Evolutionary conservation across 2,888 invertebrate genomes (phyloP), one percentile per base, ranked within the genome.

Genomic region (Drosophila aldrichi): DNA sequence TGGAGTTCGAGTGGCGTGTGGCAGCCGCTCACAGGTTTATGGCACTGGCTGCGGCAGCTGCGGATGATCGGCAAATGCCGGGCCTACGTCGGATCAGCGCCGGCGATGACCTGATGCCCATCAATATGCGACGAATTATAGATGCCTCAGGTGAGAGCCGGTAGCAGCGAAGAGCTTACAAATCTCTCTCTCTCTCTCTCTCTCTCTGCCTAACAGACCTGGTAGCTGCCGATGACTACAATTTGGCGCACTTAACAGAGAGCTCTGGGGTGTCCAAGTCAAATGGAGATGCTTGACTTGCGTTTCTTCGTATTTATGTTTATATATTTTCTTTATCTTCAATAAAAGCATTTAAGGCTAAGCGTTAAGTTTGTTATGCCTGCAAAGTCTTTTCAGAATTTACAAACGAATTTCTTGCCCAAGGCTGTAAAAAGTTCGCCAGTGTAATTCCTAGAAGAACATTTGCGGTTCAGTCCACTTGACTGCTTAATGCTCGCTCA

Each of bases 171-270:
- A 6, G 6, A 10, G 7, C 44, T 3, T 25, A 44, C 3, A 8
- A 6, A 14, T 44, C 16, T 6, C 22, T 22, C 9, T 18, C 16
- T 2, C 2, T 20, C 5, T 44, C 14, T 6, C 20, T 22, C 9
- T n/a, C n/a, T 18, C 16, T 1, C 3, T 22, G 8, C 7, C 22
- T 2, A 10, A 2, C 48, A 48, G 48, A 48, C 2, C 2, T 48
- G 48, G 6, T 29, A 10, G 66, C 46, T n/a, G 66, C 67, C 40
- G 67, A 66, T 12, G 34, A 54, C 18, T 25, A 34, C 10, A 66
- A 41, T n/a, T 2, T 40, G 12, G 54, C 32, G 14, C 44, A 66
- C 0, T 14, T 12, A 3, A 34, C 0, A 7, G 16, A 25, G n/a
- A 16, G 7, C 2, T 32, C 6, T 12, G 3, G 2, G 2, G 1